Evolutionary conservation across 2,113 vertebrate species (phyloP), one percentile per base, ranked within the genome.

Genomic region (Xerus inauris): DNA sequence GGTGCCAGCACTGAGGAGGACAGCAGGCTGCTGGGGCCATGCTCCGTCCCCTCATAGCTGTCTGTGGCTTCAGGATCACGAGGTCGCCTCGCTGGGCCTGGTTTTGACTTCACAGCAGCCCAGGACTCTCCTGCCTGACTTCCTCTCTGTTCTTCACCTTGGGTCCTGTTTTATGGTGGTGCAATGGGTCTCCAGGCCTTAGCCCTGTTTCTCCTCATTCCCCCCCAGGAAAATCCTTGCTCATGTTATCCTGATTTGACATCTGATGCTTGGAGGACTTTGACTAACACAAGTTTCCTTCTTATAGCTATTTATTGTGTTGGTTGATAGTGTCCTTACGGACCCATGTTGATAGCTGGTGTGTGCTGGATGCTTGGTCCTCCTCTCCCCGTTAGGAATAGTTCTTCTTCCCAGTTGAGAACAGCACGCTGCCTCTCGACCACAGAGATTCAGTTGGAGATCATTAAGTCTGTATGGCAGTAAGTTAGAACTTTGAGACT

Each of bases 241-340:
- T 17, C 19, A 12, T 42, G 77, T 67, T 77, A 72, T 81, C n/a
- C 20, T 20, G 26, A 28, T 87, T 49, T 73, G 59, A 92, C 35
- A 45, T 76, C 10, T 42, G n/a, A 54, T 42, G 84, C 38, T 95
- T 96, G 72, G 64, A 87, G 35, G 85, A 69, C n/a, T 35, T 90
- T 35, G 2, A 9, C 11, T 47, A 71, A 76, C 35, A 32, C 0
- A 16, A 82, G 12, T 38, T 72, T 69, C 65, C 82, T 81, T 80
- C 59, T 72, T 32, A 65, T 8, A 77, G 40, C 10, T n/a, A 32
- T 79, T 75, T 71, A 20, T 16, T 26, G 17, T 7, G 11, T 24
- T 62, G 40, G 30, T 35, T 32, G 8, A 16, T 65, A 26, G 38
- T 91, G 62, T 80, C n/a, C 42, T 51, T 91, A 26, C 3, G 20